A percentile compares a stretch with the other conserved stretches of the same genome.
Evolutionary conservation across 2,888 invertebrate species (phyloP).

Genomic region (Brachyopa scutellaris): DNA sequence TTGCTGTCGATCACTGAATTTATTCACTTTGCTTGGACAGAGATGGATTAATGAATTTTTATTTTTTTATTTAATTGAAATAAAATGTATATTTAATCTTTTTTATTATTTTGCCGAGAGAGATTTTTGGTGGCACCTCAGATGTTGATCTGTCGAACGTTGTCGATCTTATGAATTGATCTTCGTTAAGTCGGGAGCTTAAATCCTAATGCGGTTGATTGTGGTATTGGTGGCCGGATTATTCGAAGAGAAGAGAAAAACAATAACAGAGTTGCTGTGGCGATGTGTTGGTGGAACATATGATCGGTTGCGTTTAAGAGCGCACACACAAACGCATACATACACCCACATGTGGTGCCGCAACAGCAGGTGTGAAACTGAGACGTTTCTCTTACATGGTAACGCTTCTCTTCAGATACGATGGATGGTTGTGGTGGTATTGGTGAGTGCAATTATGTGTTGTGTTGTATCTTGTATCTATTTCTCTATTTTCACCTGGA

Average conservation of each 20-base stretch:
- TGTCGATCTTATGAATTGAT: slow-evolving; percentile 81
- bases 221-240: slow-evolving; percentile 31
- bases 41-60: too few species aligned
- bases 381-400: slow-evolving; percentile 23
- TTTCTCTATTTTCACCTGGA: slow-evolving; percentile 60
- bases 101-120: slow-evolving; percentile 27
- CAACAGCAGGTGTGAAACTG: slow-evolving; percentile 43
- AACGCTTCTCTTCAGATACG: slow-evolving; percentile 23
- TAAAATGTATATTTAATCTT: neutral
- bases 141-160: slow-evolving; percentile 80
- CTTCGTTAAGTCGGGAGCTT: slow-evolving; percentile 81
- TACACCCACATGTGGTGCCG: slow-evolving; percentile 24
- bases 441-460: slow-evolving; percentile 4
- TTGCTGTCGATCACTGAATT: slow-evolving; percentile 21
- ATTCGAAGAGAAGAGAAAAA: slow-evolving; percentile 58
- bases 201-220: slow-evolving; percentile 75
- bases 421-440: neutral
- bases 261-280: slow-evolving; percentile 18
- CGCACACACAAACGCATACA: slow-evolving; percentile 23
- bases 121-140: slow-evolving; percentile 25
- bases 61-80: neutral
- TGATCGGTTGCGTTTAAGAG: slow-evolving; percentile 63
- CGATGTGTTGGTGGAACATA: slow-evolving; percentile 60
- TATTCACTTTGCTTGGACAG: slow-evolving; percentile 5
- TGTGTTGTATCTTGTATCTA: too few species aligned